Percentiles rank a stretch among this genome's conserved stretches.
Conservation (phyloP, 2,888 invertebrate genomes). For the Dolomedes plantarius region DNA sequence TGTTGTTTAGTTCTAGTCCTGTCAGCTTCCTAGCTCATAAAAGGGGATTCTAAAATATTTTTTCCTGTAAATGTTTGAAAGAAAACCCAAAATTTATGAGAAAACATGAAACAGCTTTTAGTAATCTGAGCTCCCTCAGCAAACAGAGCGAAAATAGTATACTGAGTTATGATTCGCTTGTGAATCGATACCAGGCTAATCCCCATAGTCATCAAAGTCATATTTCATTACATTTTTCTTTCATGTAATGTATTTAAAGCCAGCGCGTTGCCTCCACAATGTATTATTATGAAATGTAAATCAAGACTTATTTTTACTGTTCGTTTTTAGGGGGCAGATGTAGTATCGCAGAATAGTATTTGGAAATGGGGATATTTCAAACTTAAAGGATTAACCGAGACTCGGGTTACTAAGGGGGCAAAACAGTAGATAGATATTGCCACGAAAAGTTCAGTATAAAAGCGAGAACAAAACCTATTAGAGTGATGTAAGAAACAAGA, state of each 20-base stretch:
- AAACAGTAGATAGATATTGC: too few species aligned
- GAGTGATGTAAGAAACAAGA: too few species aligned
- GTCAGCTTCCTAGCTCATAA: not conserved
- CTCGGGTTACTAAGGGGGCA: too few species aligned
- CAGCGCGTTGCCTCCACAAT: too few species aligned
- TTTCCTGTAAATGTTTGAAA: not conserved
- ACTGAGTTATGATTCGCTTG: not conserved
- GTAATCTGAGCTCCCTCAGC: conserved; percentile 11
- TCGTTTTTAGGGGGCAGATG: too few species aligned
- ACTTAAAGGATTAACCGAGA: too few species aligned
- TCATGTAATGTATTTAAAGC: not conserved
- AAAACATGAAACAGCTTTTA: conserved; percentile 59
- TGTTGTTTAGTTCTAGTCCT: not conserved
- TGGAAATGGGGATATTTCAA: too few species aligned
- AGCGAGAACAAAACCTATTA: too few species aligned
- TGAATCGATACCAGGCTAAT: not conserved
- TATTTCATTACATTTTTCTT: not conserved
- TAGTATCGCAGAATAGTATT: too few species aligned
- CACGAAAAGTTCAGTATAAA: too few species aligned
- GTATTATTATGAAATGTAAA: too few species aligned
- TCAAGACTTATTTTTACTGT: too few species aligned
- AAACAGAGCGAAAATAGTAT: conserved; percentile 10
- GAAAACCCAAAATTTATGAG: conserved; percentile 33
- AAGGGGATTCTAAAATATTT: not conserved
- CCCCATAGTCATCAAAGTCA: not conserved